Evolutionary conservation across 2,113 vertebrate species (phyloP), one percentile per base, ranked within the genome.

Genomic region (Tonatia bakeri): DNA sequence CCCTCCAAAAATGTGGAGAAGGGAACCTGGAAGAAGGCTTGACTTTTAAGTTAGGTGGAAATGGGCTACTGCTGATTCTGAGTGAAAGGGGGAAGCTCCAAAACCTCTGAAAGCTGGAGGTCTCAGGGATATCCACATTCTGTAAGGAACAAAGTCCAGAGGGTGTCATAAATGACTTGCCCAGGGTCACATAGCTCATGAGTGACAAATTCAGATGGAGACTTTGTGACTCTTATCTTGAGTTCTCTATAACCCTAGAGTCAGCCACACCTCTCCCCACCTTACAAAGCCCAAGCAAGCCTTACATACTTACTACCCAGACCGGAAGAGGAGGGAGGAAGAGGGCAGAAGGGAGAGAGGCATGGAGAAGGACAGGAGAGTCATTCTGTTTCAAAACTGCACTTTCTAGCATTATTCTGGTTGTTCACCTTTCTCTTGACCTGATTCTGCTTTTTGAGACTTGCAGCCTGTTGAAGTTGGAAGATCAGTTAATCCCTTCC

Each of bases 321-420:
- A 59, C 17, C 47, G 24, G 3, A 11, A 4, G 15, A 5, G 16
- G 90, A 47, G 33, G 47, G 13, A 54, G 56, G 40, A 4, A 5
- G 61, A 24, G 14, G 64, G 12, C 26, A 20, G 50, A 43, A 15
- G 54, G 9, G 16, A 52, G 1, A 45, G 56, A 47, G 40, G 28
- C 11, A 12, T 1, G 56, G 3, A 40, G 7, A 59, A 0, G 22
- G 22, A 31, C 20, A 50, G 20, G 12, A 12, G 33, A 22, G 1
- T 40, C 5, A 6, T 8, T 52, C 38, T 9, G 7, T n/a, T 13
- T 2, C 61, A 87, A 28, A 90, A 70, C 7, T 40, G 12, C 14
- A 40, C n/a, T 72, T 52, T 67, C 52, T 28, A 67, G 31, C 75
- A n/a, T 50, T 31, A 10, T 20, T 67, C 38, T 73, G 43, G 24